A percentile compares a stretch with the other conserved stretches of the same genome.
phyloP scores from a whole-genome alignment of 1,140 invertebrate genomes.

The Varroa destructor region DNA sequence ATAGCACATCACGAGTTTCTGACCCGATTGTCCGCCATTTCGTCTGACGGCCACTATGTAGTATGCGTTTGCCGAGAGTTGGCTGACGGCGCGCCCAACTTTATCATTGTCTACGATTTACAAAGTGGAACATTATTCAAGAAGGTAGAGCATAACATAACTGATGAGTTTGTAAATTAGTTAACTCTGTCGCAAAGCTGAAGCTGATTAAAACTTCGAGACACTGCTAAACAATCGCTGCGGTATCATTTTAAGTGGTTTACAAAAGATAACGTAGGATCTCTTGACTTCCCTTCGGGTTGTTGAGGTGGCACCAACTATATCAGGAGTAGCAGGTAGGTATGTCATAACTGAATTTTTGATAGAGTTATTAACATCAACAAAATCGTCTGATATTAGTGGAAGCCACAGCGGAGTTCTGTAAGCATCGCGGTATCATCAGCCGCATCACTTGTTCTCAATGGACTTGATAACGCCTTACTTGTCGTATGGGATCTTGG shows the following conservation, averaged over 20 bases:
- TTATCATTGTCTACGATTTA: slow-evolving; percentile 78
- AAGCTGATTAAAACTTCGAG: slow-evolving; percentile 40
- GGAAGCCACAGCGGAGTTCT: slow-evolving; percentile 66
- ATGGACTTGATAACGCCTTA: slow-evolving; percentile 60
- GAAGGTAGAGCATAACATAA: slow-evolving; percentile 32
- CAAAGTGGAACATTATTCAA: slow-evolving; percentile 78
- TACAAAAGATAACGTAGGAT: too few species aligned
- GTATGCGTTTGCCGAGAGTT: slow-evolving; percentile 54
- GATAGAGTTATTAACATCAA: too few species aligned
- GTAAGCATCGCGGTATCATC: slow-evolving; percentile 66
- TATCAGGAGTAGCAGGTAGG: too few species aligned
- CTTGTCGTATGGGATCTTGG: slow-evolving; percentile 73
- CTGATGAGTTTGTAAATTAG: too few species aligned
- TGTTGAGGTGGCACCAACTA: too few species aligned
- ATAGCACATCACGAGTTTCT: slow-evolving; percentile 78
- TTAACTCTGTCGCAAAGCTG: too few species aligned
- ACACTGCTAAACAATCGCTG: too few species aligned
- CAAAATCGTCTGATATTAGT: slow-evolving; percentile 37
- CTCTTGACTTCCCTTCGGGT: too few species aligned
- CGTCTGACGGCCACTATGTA: slow-evolving; percentile 60
- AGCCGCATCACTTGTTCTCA: slow-evolving; percentile 61
- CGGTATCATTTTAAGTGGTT: too few species aligned
- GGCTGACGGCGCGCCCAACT: slow-evolving; percentile 65
- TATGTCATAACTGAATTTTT: too few species aligned
- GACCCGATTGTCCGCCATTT: slow-evolving; percentile 64